These are phyloP conservation scores for human (Homo sapiens) DNA, from an alignment of 2,113 vertebrate species.

Conservation along the genomic window GRCh38 chr7:115831001-115831500, in stretches of 20 bases:
- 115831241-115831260: not conserved
- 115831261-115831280: not conserved
- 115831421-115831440: not conserved
- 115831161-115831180: not conserved
- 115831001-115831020: not conserved
- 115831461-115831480: not conserved
- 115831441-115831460: not conserved
- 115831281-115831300: no score
- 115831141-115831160: not conserved
- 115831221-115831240: not conserved
- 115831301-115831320: not conserved
- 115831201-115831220: not conserved
- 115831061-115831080: not conserved
- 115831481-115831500: not conserved
- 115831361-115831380: not conserved
- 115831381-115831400: not conserved
- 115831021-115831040: not conserved
- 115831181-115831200: not conserved
- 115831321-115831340: not conserved
- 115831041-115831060: not conserved
- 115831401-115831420: not conserved
- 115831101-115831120: not conserved
- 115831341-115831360: not conserved
- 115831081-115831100: not conserved
- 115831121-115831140: not conserved